Conservation (phyloP, 2,113 vertebrate species). For the Cyprinus carpio region DNA sequence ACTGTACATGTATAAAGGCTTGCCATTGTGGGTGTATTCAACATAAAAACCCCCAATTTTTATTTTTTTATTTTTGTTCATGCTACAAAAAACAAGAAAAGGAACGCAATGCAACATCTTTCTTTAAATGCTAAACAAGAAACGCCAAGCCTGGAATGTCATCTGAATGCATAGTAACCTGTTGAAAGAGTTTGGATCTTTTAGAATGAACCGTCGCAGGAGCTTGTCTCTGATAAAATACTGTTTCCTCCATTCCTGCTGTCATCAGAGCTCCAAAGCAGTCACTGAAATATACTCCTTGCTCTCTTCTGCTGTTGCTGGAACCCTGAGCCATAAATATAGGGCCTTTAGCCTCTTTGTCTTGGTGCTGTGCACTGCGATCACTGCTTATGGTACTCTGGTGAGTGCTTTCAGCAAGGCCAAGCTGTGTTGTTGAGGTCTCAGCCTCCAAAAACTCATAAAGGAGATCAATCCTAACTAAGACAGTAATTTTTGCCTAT, state of each 20-base stretch:
- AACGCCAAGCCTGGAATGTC: background rate
- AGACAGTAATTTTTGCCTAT: slow-evolving; percentile 54
- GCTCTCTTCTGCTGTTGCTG: slow-evolving; percentile 32
- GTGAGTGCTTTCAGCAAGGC: slow-evolving; percentile 63
- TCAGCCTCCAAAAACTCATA: slow-evolving; percentile 57
- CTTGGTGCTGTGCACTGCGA: slow-evolving; percentile 49
- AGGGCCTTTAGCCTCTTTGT: slow-evolving; percentile 41
- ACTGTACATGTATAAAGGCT: background rate
- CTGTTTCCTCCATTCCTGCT: slow-evolving; percentile 16
- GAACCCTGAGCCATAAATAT: slow-evolving; percentile 56
- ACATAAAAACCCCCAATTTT: background rate
- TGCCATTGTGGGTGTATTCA: background rate
- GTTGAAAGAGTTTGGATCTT: background rate
- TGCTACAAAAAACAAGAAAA: background rate
- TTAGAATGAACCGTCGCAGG: background rate
- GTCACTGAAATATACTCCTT: slow-evolving; percentile 54
- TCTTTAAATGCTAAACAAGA: background rate
- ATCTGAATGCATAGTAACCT: slow-evolving; percentile 19
- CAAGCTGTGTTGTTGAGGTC: slow-evolving; percentile 38
- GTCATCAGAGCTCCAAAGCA: slow-evolving; percentile 36
- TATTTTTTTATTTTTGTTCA: too few species aligned
- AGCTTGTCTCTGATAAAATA: slow-evolving; percentile 37
- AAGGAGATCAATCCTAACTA: slow-evolving; percentile 65
- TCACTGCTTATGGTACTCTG: slow-evolving; percentile 62
- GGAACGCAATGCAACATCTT: background rate